phyloP scores from a whole-genome alignment of 2,888 invertebrate species.

The Perdita meconis region DNA sequence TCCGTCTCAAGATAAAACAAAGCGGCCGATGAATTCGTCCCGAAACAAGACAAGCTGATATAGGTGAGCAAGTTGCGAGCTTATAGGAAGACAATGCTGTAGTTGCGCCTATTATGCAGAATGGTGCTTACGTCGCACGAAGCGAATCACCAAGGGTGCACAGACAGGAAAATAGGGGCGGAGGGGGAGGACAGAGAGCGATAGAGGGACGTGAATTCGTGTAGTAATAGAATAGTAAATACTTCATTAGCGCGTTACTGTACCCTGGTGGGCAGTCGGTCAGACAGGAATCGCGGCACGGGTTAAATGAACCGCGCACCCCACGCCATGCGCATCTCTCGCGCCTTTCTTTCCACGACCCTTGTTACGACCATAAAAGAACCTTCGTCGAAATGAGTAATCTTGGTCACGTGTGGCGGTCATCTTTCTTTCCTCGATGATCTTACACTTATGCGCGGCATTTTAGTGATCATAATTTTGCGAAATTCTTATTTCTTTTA shows the following conservation, averaged over 20 bases:
- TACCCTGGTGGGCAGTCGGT: slow-evolving; percentile 68
- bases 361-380: not conserved
- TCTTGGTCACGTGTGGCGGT: not conserved
- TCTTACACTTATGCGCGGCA: not conserved
- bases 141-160: slow-evolving; percentile 9
- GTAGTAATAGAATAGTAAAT: slow-evolving; percentile 79
- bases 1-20: too few relatives aligned
- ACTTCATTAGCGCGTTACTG: slow-evolving; percentile 77
- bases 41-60: too few relatives aligned
- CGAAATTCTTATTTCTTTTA: not conserved
- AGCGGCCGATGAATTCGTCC: too few relatives aligned
- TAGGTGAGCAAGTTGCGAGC: too few relatives aligned
- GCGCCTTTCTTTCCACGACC: slow-evolving; percentile 27
- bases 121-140: not conserved
- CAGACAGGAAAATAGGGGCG: slow-evolving; percentile 12
- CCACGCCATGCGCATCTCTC: slow-evolving; percentile 19
- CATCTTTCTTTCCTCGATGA: not conserved
- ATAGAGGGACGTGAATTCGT: slow-evolving; percentile 39
- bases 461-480: not conserved
- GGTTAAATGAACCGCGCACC: slow-evolving; percentile 54
- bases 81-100: too few relatives aligned
- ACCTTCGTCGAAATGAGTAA: not conserved
- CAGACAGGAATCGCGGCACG: slow-evolving; percentile 54
- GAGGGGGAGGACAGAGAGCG: not conserved
- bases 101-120: slow-evolving; percentile 8